Evolutionary conservation across 2,113 vertebrate species (phyloP).

Genomic region (Columbina picui): DNA sequence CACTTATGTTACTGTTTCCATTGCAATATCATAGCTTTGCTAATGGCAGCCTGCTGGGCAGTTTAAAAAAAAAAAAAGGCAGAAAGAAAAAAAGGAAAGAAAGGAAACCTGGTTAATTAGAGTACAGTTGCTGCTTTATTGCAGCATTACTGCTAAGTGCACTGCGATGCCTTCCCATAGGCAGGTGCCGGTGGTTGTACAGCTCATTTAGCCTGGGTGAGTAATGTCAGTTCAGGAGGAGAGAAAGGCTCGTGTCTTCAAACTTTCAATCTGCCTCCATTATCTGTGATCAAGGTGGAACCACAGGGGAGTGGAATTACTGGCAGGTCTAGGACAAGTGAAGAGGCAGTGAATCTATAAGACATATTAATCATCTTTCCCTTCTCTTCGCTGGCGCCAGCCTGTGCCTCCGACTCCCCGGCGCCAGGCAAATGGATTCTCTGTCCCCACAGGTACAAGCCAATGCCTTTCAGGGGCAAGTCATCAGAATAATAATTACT

Average conservation of each 20-base stretch:
- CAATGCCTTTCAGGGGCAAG: constrained; percentile 79
- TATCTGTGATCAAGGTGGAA: constrained; percentile 81
- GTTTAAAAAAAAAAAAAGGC: neutral
- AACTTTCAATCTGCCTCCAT: constrained; percentile 83
- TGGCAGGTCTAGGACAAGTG: constrained; percentile 79
- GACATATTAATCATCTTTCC: constrained; percentile 84
- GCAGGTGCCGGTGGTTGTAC: constrained; percentile 70
- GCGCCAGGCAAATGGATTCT: constrained; percentile 81
- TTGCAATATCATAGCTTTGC: constrained; percentile 47
- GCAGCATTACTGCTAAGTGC: constrained; percentile 71
- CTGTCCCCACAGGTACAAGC: constrained; percentile 78
- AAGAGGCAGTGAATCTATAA: constrained; percentile 81
- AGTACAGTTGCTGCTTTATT: constrained; percentile 75
- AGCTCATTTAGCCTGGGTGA: constrained; percentile 80
- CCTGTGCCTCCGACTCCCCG: constrained; percentile 75
- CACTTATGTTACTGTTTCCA: constrained; percentile 22
- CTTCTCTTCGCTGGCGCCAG: constrained; percentile 84
- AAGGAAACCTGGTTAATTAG: constrained; percentile 72
- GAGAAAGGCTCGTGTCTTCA: constrained; percentile 78
- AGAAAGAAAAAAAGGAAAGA: neutral
- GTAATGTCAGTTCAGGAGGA: constrained; percentile 80
- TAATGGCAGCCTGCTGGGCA: constrained; percentile 47
- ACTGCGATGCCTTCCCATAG: constrained; percentile 73
- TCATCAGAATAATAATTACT: constrained; percentile 81
- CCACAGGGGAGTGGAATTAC: constrained; percentile 78